phyloP scores from a whole-genome alignment of 2,888 invertebrate species.

The Keiferia lycopersicella region DNA sequence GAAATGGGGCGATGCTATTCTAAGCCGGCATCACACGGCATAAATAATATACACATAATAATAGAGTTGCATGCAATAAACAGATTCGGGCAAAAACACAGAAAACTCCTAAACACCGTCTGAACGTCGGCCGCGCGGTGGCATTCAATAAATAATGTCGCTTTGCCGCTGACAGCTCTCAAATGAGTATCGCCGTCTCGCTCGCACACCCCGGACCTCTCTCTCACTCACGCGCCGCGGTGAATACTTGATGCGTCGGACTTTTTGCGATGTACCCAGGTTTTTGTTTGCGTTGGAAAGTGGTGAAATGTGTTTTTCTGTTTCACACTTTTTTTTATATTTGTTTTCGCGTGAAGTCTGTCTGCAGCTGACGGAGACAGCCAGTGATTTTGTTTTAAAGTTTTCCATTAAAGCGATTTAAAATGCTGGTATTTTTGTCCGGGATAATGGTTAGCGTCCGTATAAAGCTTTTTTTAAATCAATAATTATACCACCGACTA shows the following conservation, averaged over 20 bases:
- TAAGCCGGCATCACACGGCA: too few species aligned
- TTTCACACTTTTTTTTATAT: constrained; percentile 13
- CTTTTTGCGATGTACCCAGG: constrained; percentile 38
- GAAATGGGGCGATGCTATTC: too few species aligned
- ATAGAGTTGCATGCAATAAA: neutral
- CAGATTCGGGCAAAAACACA: neutral
- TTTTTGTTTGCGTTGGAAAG: constrained; percentile 30
- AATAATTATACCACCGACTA: too few species aligned
- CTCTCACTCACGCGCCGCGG: constrained; percentile 36
- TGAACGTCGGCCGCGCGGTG: neutral
- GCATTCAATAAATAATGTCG: constrained; percentile 62
- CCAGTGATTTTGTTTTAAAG: constrained; percentile 6
- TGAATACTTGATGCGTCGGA: constrained; percentile 51
- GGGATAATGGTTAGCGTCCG: too few species aligned
- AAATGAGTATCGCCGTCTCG: constrained; percentile 60
- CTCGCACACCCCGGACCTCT: constrained; percentile 33
- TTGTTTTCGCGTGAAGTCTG: neutral
- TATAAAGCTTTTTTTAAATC: too few species aligned
- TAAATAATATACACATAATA: too few species aligned
- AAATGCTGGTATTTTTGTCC: constrained; percentile 1
- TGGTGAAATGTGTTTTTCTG: constrained; percentile 31
- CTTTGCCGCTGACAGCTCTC: constrained; percentile 65
- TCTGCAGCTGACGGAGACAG: neutral
- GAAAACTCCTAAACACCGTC: constrained; percentile 6
- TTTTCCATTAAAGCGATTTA: neutral